Conservation (phyloP, 1,140 invertebrate species). For the Heterodera carotae region DNA sequence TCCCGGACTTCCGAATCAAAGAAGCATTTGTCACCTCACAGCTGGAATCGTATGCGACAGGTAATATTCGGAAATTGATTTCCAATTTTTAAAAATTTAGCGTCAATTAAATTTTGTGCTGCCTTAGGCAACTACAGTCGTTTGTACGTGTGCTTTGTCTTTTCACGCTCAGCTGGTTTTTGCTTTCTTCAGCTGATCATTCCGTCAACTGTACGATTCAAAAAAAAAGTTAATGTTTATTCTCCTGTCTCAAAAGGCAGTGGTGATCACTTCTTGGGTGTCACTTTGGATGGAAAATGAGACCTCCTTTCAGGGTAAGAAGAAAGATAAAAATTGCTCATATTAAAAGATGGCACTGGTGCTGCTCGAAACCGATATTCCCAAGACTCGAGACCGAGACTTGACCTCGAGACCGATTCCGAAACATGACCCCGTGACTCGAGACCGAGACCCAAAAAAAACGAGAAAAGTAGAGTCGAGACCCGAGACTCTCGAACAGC, state of each 20-base stretch:
- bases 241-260: slow-evolving; percentile 33
- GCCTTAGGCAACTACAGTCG: slow-evolving; percentile 52
- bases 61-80: slow-evolving; percentile 33
- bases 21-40: slow-evolving; percentile 65
- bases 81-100: slow-evolving; percentile 9
- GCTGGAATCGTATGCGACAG: slow-evolving; percentile 58
- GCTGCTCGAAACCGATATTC: too few species aligned
- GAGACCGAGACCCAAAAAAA: too few species aligned
- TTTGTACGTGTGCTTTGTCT: slow-evolving; percentile 64
- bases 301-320: slow-evolving; percentile 54
- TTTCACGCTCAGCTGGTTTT: slow-evolving; percentile 60
- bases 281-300: slow-evolving; percentile 66
- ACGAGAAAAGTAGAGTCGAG: too few species aligned
- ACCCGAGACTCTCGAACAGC: too few species aligned
- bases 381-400: too few species aligned
- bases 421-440: too few species aligned
- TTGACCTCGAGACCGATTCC: too few species aligned
- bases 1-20: slow-evolving; percentile 63
- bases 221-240: background rate
- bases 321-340: background rate
- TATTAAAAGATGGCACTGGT: too few species aligned
- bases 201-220: slow-evolving; percentile 55
- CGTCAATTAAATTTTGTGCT: background rate
- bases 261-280: slow-evolving; percentile 65
- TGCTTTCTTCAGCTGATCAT: slow-evolving; percentile 65